These are phyloP conservation scores for Acrocephalus arundinaceus DNA, from an alignment of 2,113 vertebrate genomes.

Conservation along the genomic window DNA sequence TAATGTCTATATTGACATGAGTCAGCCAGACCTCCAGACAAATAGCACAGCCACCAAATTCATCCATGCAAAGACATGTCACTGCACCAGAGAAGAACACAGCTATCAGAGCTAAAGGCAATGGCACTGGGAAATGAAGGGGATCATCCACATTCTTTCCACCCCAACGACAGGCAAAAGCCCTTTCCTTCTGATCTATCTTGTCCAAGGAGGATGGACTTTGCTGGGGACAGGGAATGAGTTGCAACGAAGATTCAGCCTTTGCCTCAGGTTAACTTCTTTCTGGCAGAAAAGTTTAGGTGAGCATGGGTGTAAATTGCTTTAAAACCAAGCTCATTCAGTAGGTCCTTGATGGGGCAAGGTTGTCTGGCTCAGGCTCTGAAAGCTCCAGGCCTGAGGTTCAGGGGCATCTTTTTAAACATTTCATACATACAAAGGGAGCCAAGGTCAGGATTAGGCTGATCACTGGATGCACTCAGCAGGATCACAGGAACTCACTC, in stretches of 20 bases:
- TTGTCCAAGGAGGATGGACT: not conserved
- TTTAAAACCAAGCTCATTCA: not conserved
- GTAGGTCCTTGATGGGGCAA: not conserved
- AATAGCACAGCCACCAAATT: not conserved
- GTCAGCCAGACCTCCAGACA: not conserved
- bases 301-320: not conserved
- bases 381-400: not conserved
- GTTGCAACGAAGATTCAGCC: not conserved
- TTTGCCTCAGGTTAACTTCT: not conserved
- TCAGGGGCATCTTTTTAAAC: not conserved
- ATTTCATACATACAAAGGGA: not conserved
- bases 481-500: not conserved
- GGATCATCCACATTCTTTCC: not conserved
- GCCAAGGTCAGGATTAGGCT: not conserved
- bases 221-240: not conserved
- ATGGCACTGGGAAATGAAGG: not conserved
- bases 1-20: not conserved
- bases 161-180: fast-evolving
- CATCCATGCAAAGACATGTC: not conserved
- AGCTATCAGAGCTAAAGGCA: not conserved
- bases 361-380: not conserved
- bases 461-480: fast-evolving
- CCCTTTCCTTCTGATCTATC: not conserved
- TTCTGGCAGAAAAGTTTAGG: not conserved
- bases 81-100: not conserved